Percentiles rank a stretch among this genome's conserved stretches.
These are phyloP conservation scores for Grapholita molesta DNA, from an alignment of 1,140 invertebrate species.

Conservation along the genomic window DNA sequence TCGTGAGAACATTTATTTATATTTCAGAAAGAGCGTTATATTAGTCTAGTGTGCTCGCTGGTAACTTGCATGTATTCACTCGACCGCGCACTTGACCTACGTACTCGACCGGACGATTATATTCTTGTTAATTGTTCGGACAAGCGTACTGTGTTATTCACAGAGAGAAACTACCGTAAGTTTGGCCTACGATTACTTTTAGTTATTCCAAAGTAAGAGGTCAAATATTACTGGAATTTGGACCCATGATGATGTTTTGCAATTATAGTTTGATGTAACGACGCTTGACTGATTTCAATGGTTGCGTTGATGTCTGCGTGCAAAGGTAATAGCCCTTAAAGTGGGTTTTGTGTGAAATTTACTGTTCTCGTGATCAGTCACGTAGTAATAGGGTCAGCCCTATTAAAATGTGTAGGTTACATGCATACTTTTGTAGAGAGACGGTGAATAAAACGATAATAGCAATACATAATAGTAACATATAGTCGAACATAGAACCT, in stretches of 20 bases:
- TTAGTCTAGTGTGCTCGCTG: neutral
- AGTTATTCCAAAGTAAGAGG: neutral
- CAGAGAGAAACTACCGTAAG: neutral
- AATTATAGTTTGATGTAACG: neutral
- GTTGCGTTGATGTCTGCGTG: neutral
- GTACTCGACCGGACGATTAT: slow-evolving; percentile 15
- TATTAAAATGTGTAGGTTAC: neutral
- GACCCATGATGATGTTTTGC: neutral
- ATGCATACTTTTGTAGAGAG: too few relatives aligned
- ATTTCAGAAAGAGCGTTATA: neutral
- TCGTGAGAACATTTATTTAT: too few relatives aligned
- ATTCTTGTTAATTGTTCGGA: slow-evolving; percentile 3
- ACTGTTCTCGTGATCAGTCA: too few relatives aligned
- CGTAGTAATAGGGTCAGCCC: too few relatives aligned
- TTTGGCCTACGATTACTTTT: neutral
- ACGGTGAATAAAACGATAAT: too few relatives aligned
- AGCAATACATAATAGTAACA: too few relatives aligned
- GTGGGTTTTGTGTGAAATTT: neutral
- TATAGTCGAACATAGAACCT: too few relatives aligned
- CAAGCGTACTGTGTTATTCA: neutral
- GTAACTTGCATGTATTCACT: neutral
- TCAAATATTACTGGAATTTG: neutral
- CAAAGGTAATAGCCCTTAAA: neutral
- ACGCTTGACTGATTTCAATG: neutral
- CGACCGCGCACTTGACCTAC: slow-evolving; percentile 13